Evolutionary conservation across 2,797 vertebrate species (phyloP), one percentile per base, ranked within the genome.

Genomic region (Synaphobranchus kaupii): DNA sequence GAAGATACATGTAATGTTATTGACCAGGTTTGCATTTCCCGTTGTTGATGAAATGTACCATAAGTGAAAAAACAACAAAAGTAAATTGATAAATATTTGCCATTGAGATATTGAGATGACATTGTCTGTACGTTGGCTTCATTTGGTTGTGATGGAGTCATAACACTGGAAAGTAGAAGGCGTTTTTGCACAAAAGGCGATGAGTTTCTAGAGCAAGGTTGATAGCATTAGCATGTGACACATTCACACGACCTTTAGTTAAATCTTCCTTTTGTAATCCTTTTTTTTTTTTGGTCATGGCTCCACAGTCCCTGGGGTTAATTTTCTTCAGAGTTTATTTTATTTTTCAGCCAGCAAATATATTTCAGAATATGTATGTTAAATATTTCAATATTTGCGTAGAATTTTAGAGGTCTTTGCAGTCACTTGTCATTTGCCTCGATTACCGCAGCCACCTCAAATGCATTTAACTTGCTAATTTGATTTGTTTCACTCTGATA

Each of bases 401-500:
- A 50, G 4, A 47, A 78, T 50, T 22, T 50, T 48, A 76, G 25
- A 10, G 47, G n/a, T 10, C 44, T 81, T 50, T 81, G 47, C 78
- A 48, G 73, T 44, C 31, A 76, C 20, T 48, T 25, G 20, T 48
- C 20, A 50, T 48, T 50, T 50, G 28, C 12, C n/a, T 68, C 15
- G n/a, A 28, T 68, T 68, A 68, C 63, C 10, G 6, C 63, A 68
- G 63, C 1, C 50, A 50, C 47, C 34, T 47, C 12, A 56, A 81
- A 85, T 15, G 5, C 54, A 82, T 54, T n/a, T n/a, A 28, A 81
- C 39, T 68, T 20, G 44, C 76, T 84, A 66, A 22, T 88, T 78
- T 86, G 84, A 87, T 84, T 68, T 25, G 52, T 58, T 66, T 73
- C 10, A 17, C 80, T 78, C 66, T 0, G 17, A 85, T 88, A n/a